Conservation (phyloP, 2,888 invertebrate species). For the Nephrotoma guestfalica region DNA sequence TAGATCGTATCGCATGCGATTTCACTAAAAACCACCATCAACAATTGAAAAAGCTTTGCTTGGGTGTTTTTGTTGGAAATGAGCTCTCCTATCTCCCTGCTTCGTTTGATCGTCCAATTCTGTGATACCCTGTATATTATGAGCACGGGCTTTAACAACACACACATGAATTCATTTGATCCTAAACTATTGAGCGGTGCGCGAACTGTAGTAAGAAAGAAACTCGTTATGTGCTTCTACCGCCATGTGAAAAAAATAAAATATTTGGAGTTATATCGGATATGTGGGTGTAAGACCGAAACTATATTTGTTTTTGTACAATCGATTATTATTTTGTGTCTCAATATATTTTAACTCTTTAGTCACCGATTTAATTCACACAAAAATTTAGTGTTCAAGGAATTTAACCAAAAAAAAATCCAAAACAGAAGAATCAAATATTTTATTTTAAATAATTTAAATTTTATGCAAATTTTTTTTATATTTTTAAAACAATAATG, state of each 20-base stretch:
- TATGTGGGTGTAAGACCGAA: background rate
- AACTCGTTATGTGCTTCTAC: background rate
- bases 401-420: background rate
- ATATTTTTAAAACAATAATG: background rate
- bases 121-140: too few relatives aligned
- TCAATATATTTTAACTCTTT: background rate
- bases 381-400: background rate
- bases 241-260: background rate
- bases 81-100: too few relatives aligned
- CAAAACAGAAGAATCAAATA: background rate
- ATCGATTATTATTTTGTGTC: background rate
- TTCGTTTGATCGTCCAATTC: too few relatives aligned
- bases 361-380: background rate
- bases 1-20: too few relatives aligned
- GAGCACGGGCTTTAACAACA: too few relatives aligned
- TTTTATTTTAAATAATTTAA: background rate
- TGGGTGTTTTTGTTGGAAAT: too few relatives aligned
- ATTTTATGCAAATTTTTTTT: background rate
- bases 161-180: too few relatives aligned
- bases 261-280: background rate
- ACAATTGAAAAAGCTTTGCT: too few relatives aligned
- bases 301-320: background rate
- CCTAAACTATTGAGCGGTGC: background rate
- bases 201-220: background rate
- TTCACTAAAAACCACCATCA: too few relatives aligned